phyloP scores from a whole-genome alignment of 2,113 vertebrate genomes.

The Vulpes ferrilata region DNA sequence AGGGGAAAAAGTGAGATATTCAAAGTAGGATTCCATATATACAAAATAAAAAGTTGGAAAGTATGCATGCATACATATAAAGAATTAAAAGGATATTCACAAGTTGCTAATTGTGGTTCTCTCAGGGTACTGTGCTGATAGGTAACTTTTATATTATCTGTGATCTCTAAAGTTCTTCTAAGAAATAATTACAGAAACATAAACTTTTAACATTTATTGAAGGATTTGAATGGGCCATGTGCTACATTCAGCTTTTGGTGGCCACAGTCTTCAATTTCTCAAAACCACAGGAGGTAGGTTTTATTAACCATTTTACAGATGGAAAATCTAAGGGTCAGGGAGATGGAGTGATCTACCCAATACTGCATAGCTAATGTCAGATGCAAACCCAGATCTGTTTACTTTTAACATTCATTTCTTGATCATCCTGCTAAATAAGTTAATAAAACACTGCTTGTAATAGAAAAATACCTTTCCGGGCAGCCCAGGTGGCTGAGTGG shows the following conservation, averaged over 20 bases:
- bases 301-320: slow-evolving; percentile 8
- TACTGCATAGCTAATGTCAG: background rate
- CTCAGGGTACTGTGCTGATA: background rate
- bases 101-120: background rate
- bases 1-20: background rate
- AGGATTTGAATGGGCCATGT: background rate
- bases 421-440: slow-evolving; percentile 20
- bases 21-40: background rate
- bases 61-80: background rate
- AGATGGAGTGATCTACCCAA: background rate
- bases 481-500: too few species aligned
- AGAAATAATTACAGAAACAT: background rate
- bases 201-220: background rate
- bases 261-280: background rate
- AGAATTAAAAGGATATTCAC: background rate
- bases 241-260: background rate
- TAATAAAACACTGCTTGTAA: background rate
- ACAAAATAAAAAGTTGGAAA: slow-evolving; percentile 27
- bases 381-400: background rate
- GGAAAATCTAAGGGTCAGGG: background rate
- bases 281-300: background rate
- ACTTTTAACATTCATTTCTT: background rate
- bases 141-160: background rate
- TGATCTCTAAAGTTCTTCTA: slow-evolving; percentile 6
- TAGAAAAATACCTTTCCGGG: slow-evolving; percentile 10